Conservation (phyloP, 2,113 vertebrate species). For the Microtus pennsylvanicus region DNA sequence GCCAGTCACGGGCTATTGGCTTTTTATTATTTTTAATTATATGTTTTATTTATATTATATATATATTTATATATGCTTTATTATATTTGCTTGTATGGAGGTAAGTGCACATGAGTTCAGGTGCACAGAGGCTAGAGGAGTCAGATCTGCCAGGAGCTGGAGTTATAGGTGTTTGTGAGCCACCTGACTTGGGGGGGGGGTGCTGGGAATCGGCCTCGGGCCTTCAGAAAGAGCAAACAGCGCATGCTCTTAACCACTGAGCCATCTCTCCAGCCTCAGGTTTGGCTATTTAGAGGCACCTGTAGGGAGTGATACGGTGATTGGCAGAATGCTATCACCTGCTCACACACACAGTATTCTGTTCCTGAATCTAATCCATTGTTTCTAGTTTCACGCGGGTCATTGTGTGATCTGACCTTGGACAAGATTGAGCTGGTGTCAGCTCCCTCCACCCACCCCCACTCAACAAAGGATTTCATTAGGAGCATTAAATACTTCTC, state of each 20-base stretch:
- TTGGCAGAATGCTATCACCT: neutral
- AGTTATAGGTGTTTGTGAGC: neutral
- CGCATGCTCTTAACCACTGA: rapidly evolving
- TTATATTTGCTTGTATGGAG: neutral
- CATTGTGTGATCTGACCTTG: constrained; percentile 12
- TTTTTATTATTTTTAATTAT: neutral
- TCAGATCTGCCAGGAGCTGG: neutral
- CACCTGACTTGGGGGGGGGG: neutral
- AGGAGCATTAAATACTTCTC: neutral
- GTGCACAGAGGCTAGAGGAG: neutral
- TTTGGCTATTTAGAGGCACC: neutral
- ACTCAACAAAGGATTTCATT: neutral
- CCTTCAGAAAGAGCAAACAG: neutral
- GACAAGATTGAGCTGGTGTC: neutral
- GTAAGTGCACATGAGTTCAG: neutral
- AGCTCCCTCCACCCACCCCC: neutral
- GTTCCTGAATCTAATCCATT: neutral
- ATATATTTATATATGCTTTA: too few relatives aligned
- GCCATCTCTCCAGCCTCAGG: neutral
- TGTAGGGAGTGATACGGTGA: neutral
- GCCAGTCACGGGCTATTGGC: neutral
- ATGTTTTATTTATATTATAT: too few relatives aligned
- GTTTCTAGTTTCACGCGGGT: neutral
- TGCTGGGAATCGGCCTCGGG: neutral
- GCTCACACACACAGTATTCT: neutral